Evolutionary conservation across 1,140 invertebrate species (phyloP).

Genomic region (Oreohelix idahoensis): DNA sequence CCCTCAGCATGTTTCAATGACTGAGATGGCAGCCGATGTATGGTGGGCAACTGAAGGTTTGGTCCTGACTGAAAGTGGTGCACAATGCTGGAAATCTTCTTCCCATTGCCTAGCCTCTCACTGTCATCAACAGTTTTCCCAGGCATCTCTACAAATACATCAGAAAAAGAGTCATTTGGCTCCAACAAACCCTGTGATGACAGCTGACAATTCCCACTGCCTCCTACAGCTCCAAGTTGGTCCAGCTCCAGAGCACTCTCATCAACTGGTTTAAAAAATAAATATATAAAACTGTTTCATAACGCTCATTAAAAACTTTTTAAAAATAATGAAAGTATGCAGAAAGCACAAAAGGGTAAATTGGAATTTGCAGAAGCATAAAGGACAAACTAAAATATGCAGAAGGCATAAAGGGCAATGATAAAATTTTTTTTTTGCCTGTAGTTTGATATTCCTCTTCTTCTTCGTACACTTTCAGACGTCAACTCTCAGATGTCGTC

Average conservation of each 20-base stretch:
- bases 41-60: conserved; percentile 29
- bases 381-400: no score
- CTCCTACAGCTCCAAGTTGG: conserved; percentile 44
- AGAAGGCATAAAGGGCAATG: no score
- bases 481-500: no score
- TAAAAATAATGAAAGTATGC: no score
- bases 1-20: conserved; percentile 42
- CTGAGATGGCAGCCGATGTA: conserved; percentile 30
- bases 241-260: conserved; percentile 45
- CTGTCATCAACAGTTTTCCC: neutral
- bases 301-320: no score
- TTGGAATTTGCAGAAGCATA: no score
- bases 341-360: no score
- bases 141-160: neutral
- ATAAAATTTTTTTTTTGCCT: no score
- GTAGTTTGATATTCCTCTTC: no score
- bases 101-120: neutral
- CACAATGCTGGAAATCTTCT: conserved; percentile 20
- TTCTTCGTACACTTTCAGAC: no score
- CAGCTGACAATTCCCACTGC: conserved; percentile 7
- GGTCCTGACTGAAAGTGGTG: conserved; percentile 32
- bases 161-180: conserved; percentile 12
- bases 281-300: no score
- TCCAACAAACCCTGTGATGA: conserved; percentile 20
- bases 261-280: conserved; percentile 41